phyloP scores from a whole-genome alignment of 2,797 vertebrate species.

The Potorous gilbertii region DNA sequence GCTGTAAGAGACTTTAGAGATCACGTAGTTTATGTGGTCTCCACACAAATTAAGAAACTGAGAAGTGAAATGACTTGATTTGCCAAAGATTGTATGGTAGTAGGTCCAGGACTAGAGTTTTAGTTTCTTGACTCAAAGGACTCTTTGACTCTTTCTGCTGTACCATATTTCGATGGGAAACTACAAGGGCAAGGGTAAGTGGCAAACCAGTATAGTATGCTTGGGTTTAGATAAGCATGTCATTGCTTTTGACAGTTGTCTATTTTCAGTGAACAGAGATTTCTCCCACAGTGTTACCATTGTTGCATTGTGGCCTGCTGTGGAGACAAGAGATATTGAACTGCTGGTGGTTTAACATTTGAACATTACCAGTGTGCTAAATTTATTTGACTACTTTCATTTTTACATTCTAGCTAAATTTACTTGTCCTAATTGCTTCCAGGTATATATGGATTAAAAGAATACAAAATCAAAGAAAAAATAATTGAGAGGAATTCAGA shows the following conservation, averaged over 20 bases:
- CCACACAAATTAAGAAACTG: background rate
- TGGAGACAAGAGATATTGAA: slow-evolving; percentile 19
- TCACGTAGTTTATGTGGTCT: background rate
- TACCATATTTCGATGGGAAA: background rate
- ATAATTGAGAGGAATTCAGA: slow-evolving; percentile 36
- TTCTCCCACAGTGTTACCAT: slow-evolving; percentile 27
- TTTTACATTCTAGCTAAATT: slow-evolving; percentile 44
- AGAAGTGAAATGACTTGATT: background rate
- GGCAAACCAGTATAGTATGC: background rate
- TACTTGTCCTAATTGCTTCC: slow-evolving; percentile 26
- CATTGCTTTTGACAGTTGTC: slow-evolving; percentile 48
- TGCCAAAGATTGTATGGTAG: background rate
- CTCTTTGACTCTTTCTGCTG: background rate
- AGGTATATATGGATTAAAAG: slow-evolving; percentile 12
- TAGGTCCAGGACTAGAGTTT: background rate
- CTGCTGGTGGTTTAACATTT: slow-evolving; percentile 44
- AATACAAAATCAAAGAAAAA: slow-evolving; percentile 28
- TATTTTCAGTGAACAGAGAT: slow-evolving; percentile 43
- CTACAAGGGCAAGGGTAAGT: background rate
- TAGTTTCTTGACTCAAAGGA: background rate
- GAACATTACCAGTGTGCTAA: slow-evolving; percentile 33
- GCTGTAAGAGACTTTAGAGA: background rate
- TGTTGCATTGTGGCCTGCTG: slow-evolving; percentile 10
- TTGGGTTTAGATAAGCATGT: background rate
- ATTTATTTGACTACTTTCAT: slow-evolving; percentile 30